Percentiles rank a stretch among this genome's conserved stretches.
These are phyloP conservation scores for Tetragonula carbonaria DNA, from an alignment of 2,888 invertebrate genomes.

Conservation along the genomic window DNA sequence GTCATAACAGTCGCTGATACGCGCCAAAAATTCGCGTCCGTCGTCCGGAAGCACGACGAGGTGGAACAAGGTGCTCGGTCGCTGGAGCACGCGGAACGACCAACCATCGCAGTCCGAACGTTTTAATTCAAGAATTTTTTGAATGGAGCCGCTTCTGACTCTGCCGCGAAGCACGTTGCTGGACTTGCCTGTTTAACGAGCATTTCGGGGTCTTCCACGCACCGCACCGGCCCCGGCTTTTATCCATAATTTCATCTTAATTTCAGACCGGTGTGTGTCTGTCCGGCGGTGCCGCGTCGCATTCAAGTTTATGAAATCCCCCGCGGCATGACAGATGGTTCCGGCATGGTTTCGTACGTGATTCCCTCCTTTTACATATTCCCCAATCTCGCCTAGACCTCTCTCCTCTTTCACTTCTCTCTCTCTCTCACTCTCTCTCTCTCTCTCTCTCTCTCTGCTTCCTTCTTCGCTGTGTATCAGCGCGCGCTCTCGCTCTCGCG, in stretches of 20 bases:
- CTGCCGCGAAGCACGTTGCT: conserved; percentile 24
- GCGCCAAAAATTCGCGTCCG: conserved; percentile 57
- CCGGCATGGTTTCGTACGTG: conserved; percentile 70
- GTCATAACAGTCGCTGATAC: conserved; percentile 56
- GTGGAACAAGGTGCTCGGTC: conserved; percentile 21
- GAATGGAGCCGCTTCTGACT: conserved; percentile 49
- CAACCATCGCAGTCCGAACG: conserved; percentile 7
- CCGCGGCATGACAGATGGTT: conserved; percentile 74
- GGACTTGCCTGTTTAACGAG: conserved; percentile 56
- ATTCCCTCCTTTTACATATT: conserved; percentile 65
- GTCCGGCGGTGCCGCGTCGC: conserved; percentile 52
- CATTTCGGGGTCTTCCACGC: conserved; percentile 48
- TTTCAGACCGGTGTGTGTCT: conserved; percentile 55
- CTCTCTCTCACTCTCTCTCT: no score
- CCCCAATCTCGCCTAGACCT: conserved; percentile 39
- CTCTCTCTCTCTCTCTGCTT: neutral
- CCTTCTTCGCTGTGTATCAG: conserved; percentile 1
- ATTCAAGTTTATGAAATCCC: conserved; percentile 73
- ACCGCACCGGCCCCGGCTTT: conserved; percentile 51
- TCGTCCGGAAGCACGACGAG: conserved; percentile 54
- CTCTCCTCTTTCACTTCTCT: neutral
- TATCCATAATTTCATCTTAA: conserved; percentile 74
- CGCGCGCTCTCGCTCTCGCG: conserved; percentile 35
- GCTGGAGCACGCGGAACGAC: neutral
- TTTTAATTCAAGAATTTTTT: conserved; percentile 59